Conservation (phyloP, 2,113 vertebrate species). For the Pyxicephalus adspersus region DNA sequence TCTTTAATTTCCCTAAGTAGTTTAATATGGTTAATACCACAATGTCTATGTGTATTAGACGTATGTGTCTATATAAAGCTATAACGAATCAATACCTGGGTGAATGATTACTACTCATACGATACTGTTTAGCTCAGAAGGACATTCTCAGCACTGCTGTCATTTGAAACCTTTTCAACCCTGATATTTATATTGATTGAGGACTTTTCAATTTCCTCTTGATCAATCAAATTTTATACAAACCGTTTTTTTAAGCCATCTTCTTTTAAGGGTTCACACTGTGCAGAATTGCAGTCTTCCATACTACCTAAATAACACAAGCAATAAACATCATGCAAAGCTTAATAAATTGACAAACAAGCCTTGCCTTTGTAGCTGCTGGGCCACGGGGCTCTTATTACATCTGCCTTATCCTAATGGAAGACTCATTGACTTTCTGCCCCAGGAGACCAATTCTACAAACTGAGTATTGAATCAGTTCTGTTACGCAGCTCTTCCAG, state of each 20-base stretch:
- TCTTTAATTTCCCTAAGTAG: no score
- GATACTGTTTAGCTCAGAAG: neutral
- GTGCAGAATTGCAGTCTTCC: neutral
- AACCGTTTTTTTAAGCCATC: conserved; percentile 9
- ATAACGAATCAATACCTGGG: neutral
- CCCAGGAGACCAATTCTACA: conserved; percentile 48
- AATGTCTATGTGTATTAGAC: no score
- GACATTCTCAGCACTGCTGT: conserved; percentile 3
- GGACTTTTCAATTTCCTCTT: conserved; percentile 5
- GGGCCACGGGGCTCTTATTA: conserved; percentile 43
- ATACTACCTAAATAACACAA: conserved; percentile 28
- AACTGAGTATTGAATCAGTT: conserved; percentile 40
- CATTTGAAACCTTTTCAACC: conserved; percentile 33
- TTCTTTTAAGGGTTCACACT: neutral
- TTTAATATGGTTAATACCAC: no score
- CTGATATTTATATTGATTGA: conserved; percentile 11
- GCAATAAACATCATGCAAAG: conserved; percentile 34
- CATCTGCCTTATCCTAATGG: conserved; percentile 53
- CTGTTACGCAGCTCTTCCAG: conserved; percentile 23
- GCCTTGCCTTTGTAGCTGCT: conserved; percentile 35
- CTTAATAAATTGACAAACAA: conserved; percentile 51
- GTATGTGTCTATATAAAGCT: neutral
- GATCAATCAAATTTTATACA: conserved; percentile 11
- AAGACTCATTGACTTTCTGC: conserved; percentile 51
- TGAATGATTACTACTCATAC: neutral